Base-by-base conservation (phyloP, 30 jellyfish, hydroid and myxozoan genomes). In the Aurelia aurita complex sp. Pacific region DNA sequence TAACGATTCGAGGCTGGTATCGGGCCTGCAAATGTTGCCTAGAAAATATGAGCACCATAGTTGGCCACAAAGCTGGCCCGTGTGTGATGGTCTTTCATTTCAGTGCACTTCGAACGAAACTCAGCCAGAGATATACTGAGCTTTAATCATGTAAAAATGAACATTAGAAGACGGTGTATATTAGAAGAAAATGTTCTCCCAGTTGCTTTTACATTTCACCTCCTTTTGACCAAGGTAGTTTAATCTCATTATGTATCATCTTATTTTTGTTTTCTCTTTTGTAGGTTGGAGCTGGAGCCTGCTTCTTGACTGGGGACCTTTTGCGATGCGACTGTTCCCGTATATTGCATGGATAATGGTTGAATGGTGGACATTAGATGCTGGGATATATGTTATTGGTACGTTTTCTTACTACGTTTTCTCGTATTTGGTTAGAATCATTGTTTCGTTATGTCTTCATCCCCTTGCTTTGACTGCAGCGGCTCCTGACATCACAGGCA, bases 311-410 rank as follows among this genome's bases (percentile, higher is more conserved):
- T 82, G 91, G 91, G 80, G 74, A 10, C 33, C 33, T 6, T 62
- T 68, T 17, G 16, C 77, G 4, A 29, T 69, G 75, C 53, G 73
- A 46, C 60, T 60, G 29, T 63, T 82, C 13, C 91, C 91, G 18
- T 52, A 69, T 50, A 17, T 82, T 10, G 55, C 73, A 17, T 82
- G 85, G 85, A 55, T 82, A 36, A 52, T 71, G 9, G 85, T 72
- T 34, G 91, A 82, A 69, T 82, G 91, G 91, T 82, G 85, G 91
- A 82, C 91, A 10, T 70, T 82, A 67, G 91, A 82, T 63, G 79
- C 74, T 14, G 91, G 91, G 19, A 82, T 82, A 32, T 69, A 33
- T 14, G 76, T 82, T 60, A 85, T 82, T 61, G 91, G 91, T 82
- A 71, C 1, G 91, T n/a, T 67, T 2, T 33, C 43, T 23, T 29